phyloP scores from a whole-genome alignment of 1,140 invertebrate species.

The Orius insidiosus region DNA sequence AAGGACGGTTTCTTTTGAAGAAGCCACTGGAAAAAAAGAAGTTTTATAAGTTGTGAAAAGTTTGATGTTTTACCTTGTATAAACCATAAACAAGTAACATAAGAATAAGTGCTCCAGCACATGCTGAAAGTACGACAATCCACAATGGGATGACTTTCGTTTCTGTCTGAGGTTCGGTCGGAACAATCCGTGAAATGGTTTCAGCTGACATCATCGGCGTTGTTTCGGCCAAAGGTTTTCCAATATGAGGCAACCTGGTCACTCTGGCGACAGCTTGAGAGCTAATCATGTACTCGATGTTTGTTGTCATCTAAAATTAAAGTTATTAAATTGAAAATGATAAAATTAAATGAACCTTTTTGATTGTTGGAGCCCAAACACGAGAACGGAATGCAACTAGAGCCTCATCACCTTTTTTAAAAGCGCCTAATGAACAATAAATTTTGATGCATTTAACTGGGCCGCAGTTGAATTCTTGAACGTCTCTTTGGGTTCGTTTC shows the following conservation, averaged over 20 bases:
- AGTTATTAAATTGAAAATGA: neutral
- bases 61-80: slow-evolving; percentile 52
- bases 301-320: slow-evolving; percentile 29
- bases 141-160: slow-evolving; percentile 66
- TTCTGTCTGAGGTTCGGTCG: slow-evolving; percentile 34
- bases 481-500: too few species aligned
- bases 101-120: slow-evolving; percentile 66
- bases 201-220: slow-evolving; percentile 36
- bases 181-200: slow-evolving; percentile 46
- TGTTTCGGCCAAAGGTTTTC: slow-evolving; percentile 32
- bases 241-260: slow-evolving; percentile 54
- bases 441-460: slow-evolving; percentile 55
- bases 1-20: slow-evolving; percentile 77
- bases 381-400: slow-evolving; percentile 54
- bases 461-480: slow-evolving; percentile 34
- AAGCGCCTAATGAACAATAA: slow-evolving; percentile 48
- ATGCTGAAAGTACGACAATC: slow-evolving; percentile 72
- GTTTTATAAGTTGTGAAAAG: slow-evolving; percentile 11
- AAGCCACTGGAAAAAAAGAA: slow-evolving; percentile 61
- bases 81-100: slow-evolving; percentile 62
- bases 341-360: slow-evolving; percentile 36
- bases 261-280: slow-evolving; percentile 56
- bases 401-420: slow-evolving; percentile 58
- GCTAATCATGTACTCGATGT: slow-evolving; percentile 41
- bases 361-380: slow-evolving; percentile 60